These are phyloP conservation scores for Helicoverpa assulta DNA, from an alignment of 2,888 invertebrate species.

Conservation along the genomic window DNA sequence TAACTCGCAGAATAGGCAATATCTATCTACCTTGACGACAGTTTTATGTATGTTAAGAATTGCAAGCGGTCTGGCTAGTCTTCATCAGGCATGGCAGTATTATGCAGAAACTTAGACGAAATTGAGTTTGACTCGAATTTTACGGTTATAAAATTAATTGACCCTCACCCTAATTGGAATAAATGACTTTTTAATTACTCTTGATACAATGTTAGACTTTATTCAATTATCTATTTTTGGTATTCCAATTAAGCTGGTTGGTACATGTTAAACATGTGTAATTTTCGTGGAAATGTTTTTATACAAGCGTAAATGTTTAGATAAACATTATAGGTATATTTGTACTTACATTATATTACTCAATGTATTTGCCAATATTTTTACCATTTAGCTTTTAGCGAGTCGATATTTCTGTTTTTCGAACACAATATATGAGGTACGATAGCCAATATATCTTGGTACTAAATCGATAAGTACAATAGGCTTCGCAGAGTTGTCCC, in stretches of 20 bases:
- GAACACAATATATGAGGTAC: constrained; percentile 1
- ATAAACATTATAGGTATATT: neutral
- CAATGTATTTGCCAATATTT: neutral
- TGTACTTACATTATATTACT: neutral
- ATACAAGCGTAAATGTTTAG: neutral
- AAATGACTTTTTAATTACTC: neutral
- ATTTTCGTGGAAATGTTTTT: neutral
- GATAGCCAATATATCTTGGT: constrained; percentile 16
- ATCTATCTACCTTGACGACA: too few species aligned
- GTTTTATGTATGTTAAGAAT: too few species aligned
- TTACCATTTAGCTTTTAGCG: neutral
- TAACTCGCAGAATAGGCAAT: too few species aligned
- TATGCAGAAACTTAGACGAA: too few species aligned
- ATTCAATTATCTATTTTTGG: constrained; percentile 2
- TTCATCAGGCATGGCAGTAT: too few species aligned
- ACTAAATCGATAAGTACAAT: constrained; percentile 16
- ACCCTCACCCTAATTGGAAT: neutral
- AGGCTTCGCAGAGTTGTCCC: constrained; percentile 3
- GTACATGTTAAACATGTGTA: neutral
- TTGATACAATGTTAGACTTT: neutral
- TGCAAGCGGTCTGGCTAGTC: too few species aligned
- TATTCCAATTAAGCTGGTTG: neutral
- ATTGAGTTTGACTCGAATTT: neutral
- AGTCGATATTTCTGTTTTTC: constrained; percentile 1
- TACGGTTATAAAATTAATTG: neutral